These are phyloP conservation scores for Patagioenas fasciata DNA, from an alignment of 2,113 vertebrate genomes.

Conservation along the genomic window DNA sequence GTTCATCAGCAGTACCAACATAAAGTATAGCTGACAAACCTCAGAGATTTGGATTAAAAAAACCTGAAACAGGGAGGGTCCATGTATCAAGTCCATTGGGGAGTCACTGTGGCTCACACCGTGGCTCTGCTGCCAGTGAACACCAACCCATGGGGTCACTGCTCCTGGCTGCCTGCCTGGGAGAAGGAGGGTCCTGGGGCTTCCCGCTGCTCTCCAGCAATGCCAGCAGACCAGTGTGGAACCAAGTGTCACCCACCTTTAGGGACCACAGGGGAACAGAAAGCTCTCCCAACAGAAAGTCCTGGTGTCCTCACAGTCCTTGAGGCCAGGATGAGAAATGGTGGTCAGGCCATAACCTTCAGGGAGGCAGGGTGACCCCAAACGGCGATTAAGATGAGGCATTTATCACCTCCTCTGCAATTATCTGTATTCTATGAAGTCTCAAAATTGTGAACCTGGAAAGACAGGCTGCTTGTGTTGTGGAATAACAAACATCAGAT, in stretches of 20 bases:
- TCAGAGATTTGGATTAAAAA: neutral
- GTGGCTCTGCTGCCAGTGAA: fast-evolving
- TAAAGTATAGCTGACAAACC: neutral
- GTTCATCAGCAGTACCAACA: neutral
- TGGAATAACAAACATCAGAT: neutral
- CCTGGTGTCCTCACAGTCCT: neutral
- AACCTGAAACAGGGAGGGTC: neutral
- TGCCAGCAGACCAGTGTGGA: neutral
- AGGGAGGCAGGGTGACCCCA: neutral
- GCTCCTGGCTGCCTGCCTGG: neutral
- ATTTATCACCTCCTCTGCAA: neutral
- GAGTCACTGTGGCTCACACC: neutral
- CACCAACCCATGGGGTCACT: neutral
- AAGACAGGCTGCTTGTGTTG: neutral
- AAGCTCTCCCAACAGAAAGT: neutral
- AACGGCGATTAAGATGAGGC: neutral
- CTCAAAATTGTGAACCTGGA: neutral
- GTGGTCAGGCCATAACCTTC: neutral
- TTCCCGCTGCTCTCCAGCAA: neutral
- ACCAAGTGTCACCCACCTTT: neutral
- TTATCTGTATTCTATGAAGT: neutral
- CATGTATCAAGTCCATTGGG: neutral
- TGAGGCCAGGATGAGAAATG: neutral
- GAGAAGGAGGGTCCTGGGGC: neutral
- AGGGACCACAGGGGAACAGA: neutral